Percentiles rank a stretch among this genome's conserved stretches.
Conservation (phyloP, 2,113 vertebrate species). For the Trogon melanurus region DNA sequence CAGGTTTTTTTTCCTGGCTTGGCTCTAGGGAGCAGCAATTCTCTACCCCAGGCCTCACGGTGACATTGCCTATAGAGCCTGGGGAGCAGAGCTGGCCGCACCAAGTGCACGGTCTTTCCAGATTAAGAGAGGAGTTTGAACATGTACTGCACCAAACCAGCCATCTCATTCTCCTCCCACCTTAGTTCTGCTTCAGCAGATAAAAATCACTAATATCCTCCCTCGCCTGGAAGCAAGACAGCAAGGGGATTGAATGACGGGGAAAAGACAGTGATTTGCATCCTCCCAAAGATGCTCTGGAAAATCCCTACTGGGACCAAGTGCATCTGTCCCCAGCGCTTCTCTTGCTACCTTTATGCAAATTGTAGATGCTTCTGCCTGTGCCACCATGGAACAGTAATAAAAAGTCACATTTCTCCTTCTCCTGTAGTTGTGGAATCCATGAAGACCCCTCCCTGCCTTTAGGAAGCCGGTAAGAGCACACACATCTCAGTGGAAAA, state of each 20-base stretch:
- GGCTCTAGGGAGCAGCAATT: slow-evolving; percentile 11
- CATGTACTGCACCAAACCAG: neutral
- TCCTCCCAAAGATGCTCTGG: neutral
- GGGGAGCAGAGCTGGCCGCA: neutral
- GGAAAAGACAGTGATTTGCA: neutral
- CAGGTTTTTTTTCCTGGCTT: neutral
- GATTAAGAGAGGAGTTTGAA: neutral
- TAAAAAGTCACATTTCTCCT: neutral
- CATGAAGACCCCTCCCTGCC: neutral
- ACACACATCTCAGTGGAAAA: neutral
- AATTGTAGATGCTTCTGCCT: neutral
- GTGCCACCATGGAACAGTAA: neutral
- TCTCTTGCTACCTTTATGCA: neutral
- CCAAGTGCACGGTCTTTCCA: neutral
- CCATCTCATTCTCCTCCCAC: neutral
- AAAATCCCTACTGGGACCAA: neutral
- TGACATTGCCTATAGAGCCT: neutral
- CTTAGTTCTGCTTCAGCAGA: neutral
- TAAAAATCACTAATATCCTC: slow-evolving; percentile 7
- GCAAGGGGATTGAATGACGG: neutral
- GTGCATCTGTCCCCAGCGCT: neutral
- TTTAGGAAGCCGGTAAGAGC: neutral
- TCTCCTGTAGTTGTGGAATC: neutral
- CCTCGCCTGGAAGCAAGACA: neutral
- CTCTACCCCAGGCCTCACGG: neutral